Base-by-base conservation (phyloP, 1,140 invertebrate genomes). In the Oryzaephilus surinamensis region DNA sequence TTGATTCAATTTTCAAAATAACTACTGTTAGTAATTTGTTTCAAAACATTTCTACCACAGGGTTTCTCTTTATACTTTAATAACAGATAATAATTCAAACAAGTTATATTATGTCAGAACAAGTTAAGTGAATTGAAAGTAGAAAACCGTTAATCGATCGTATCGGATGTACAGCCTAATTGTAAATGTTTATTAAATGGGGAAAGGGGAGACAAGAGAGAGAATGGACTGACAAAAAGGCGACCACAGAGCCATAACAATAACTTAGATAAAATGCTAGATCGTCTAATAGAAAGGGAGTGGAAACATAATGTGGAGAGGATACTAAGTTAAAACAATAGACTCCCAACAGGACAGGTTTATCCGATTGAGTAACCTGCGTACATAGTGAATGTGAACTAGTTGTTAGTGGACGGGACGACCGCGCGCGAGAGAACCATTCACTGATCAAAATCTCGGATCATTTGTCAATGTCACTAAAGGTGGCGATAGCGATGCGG, bases 401-500 rank as follows among this genome's bases (percentile, higher is more conserved):
- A n/a, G 43, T 47, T 44, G 57, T 50, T 42, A 52, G 48, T 43
- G 29, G 31, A 39, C 38, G 40, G 49, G 28, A n/a, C n/a, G 13
- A 10, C 36, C 45, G 36, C 34, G 31, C n/a, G n/a, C 40, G 32
- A 41, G 37, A 29, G 63, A 45, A 62, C 65, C 69, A 71, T 71
- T 71, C 69, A 70, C 65, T 63, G 70, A 73, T 73, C 66, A 62
- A 62, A 69, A 72, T 72, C 70, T 69, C 53, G 55, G 54, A 66
- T 67, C 70, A 73, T 73, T 73, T 73, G 69, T 73, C 70, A 73
- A 69, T 71, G 70, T 73, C 70, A 68, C n/a, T 51, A 58, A 55
- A 70, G 67, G 69, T 71, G 68, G 68, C 68, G 67, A 71, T 71
- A 70, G 54, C 49, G 47, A 49, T 48, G 49, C 48, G 49, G 51